These are phyloP conservation scores for Gallirallus australis DNA, from an alignment of 2,797 vertebrate species.

Conservation along the genomic window DNA sequence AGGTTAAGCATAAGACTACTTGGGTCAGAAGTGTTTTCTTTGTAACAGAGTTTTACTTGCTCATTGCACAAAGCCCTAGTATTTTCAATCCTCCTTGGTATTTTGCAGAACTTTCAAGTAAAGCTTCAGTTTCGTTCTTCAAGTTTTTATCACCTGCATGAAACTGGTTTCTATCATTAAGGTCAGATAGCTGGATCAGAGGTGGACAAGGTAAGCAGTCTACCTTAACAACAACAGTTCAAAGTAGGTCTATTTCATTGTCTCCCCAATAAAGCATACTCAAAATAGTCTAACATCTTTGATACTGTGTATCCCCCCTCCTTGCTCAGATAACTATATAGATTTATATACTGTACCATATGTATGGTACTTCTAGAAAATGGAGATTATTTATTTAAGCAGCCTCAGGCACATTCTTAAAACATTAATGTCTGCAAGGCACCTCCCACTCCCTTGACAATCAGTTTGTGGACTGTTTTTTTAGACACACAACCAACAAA, in stretches of 20 bases:
- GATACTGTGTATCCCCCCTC: conserved; percentile 17
- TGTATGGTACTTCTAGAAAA: conserved; percentile 62
- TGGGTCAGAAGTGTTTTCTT: conserved; percentile 66
- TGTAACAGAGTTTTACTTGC: conserved; percentile 70
- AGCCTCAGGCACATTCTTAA: conserved; percentile 81
- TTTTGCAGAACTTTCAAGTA: conserved; percentile 79
- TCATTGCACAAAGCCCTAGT: conserved; percentile 81
- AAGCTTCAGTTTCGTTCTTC: conserved; percentile 75
- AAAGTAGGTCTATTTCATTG: conserved; percentile 60
- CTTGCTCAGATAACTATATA: conserved; percentile 25
- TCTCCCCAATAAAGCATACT: conserved; percentile 63
- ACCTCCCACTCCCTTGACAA: conserved; percentile 77
- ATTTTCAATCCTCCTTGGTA: conserved; percentile 67
- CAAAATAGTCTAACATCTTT: conserved; percentile 56
- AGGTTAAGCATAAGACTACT: conserved; percentile 72
- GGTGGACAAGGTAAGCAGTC: conserved; percentile 54
- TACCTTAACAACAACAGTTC: conserved; percentile 39
- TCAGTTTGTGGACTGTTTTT: conserved; percentile 69
- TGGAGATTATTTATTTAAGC: conserved; percentile 76
- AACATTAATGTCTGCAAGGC: conserved; percentile 80
- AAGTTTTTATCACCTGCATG: conserved; percentile 73
- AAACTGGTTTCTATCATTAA: conserved; percentile 53
- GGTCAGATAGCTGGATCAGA: conserved; percentile 52
- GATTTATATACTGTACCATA: conserved; percentile 45
- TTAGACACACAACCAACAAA: conserved; percentile 69